phyloP scores from a whole-genome alignment of 2,797 vertebrate species.

The Spheniscus humboldti region DNA sequence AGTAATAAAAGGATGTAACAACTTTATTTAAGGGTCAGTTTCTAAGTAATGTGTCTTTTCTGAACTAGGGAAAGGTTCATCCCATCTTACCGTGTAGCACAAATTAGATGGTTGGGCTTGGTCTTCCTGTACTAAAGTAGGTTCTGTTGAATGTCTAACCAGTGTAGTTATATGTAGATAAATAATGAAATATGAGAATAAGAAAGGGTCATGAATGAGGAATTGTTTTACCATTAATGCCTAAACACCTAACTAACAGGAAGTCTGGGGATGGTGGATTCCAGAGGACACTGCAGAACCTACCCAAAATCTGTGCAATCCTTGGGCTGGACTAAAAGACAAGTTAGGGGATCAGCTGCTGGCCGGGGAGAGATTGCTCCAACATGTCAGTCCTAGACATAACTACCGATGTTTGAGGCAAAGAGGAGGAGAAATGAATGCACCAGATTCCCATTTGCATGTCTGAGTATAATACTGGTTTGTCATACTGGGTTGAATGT shows the following conservation, averaged over 20 bases:
- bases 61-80: neutral
- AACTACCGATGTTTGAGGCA: neutral
- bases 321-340: neutral
- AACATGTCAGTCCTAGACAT: neutral
- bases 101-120: neutral
- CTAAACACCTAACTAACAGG: neutral
- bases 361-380: neutral
- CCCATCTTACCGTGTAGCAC: neutral
- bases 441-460: neutral
- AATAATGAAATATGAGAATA: neutral
- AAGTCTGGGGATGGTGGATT: neutral
- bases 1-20: neutral
- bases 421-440: neutral
- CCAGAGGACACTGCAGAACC: neutral
- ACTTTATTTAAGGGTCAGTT: neutral
- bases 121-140: neutral
- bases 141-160: neutral
- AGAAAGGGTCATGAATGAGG: neutral
- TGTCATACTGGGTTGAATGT: neutral
- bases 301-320: neutral
- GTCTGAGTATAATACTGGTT: neutral
- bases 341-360: neutral
- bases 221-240: neutral
- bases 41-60: neutral
- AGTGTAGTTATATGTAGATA: neutral